phyloP scores from a whole-genome alignment of 2,888 invertebrate genomes.

The Drosophila yooni region DNA sequence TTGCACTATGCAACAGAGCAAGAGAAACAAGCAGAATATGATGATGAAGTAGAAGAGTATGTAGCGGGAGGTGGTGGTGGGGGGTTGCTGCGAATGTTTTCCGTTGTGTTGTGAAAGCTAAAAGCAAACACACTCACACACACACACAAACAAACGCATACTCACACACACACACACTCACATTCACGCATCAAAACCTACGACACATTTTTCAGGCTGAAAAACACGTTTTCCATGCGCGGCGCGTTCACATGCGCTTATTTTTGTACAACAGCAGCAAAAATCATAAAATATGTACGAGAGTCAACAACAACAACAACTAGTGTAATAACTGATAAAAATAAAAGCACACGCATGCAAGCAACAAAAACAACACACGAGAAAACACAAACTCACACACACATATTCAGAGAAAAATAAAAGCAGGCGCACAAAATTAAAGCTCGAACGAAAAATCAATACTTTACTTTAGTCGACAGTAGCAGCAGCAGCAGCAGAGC shows the following conservation, averaged over 20 bases:
- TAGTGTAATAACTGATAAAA: conserved; percentile 70
- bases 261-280: conserved; percentile 44
- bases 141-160: neutral
- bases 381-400: conserved; percentile 10
- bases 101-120: conserved; percentile 54
- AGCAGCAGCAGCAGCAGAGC: conserved; percentile 13
- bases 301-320: conserved; percentile 31
- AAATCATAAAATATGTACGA: conserved; percentile 45
- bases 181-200: conserved; percentile 51
- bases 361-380: conserved; percentile 39
- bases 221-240: conserved; percentile 71
- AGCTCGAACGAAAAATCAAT: conserved; percentile 75
- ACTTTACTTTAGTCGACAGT: conserved; percentile 59
- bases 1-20: conserved; percentile 43
- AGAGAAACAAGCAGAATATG: conserved; percentile 21
- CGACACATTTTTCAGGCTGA: conserved; percentile 59
- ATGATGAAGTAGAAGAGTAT: conserved; percentile 9
- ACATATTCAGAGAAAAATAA: conserved; percentile 37
- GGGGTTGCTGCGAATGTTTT: conserved; percentile 37
- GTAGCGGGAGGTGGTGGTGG: neutral
- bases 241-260: conserved; percentile 59
- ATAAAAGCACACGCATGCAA: conserved; percentile 47
- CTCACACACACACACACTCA: neutral
- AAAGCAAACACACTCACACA: conserved; percentile 24
- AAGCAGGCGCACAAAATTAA: conserved; percentile 71